Percentiles rank a stretch among this genome's conserved stretches.
Conservation (phyloP, 2,113 vertebrate genomes). For the Gavialis gangeticus region DNA sequence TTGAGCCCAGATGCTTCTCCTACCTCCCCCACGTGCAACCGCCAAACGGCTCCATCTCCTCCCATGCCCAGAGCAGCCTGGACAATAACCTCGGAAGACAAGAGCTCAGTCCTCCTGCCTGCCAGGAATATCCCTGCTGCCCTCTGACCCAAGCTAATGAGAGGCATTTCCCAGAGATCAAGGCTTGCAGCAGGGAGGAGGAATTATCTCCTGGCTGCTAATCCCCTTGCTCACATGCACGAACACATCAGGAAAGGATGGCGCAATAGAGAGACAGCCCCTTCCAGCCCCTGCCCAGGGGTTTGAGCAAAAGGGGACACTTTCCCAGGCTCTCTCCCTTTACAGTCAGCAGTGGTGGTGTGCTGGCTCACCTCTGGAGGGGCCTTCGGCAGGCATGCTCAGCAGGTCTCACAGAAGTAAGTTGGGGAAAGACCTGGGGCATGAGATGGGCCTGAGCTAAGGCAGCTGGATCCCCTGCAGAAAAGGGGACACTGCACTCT, state of each 20-base stretch:
- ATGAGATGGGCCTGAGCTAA: neutral
- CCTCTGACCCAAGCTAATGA: accelerated
- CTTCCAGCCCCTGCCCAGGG: too few relatives aligned
- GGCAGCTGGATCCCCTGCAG: neutral
- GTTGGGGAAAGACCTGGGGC: neutral
- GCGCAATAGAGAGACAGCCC: neutral
- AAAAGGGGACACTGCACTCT: neutral
- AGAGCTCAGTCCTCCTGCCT: neutral
- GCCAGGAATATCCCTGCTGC: accelerated
- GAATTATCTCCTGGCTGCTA: neutral
- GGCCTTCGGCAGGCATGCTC: neutral
- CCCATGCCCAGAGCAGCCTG: neutral
- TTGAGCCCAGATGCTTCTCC: neutral
- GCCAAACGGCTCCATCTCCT: neutral
- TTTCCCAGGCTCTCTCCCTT: neutral
- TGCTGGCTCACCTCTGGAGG: neutral
- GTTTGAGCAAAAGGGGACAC: neutral
- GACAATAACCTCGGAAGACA: neutral
- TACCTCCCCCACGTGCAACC: neutral
- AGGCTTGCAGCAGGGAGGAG: neutral
- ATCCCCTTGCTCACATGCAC: neutral
- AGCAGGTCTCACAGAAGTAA: neutral
- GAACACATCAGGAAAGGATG: neutral
- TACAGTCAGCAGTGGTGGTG: neutral
- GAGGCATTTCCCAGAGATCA: accelerated